A percentile compares a stretch with the other conserved stretches of the same genome.
phyloP scores from a whole-genome alignment of 2,888 invertebrate genomes.

The Drosophila nr. medialis region DNA sequence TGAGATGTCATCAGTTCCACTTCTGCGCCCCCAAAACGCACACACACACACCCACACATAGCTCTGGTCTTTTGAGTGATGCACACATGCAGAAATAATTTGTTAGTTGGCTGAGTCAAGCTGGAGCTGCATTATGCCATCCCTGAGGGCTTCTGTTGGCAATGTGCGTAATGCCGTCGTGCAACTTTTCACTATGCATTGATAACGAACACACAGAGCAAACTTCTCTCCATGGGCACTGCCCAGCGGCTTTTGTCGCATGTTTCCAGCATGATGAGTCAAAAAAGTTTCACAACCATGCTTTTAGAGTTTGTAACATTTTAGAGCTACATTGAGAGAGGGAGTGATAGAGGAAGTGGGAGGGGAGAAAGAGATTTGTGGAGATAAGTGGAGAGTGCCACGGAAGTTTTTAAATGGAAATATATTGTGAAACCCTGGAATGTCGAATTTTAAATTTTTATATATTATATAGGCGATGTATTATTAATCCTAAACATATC shows the following conservation, averaged over 20 bases:
- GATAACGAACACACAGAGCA: conserved; percentile 36
- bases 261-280: conserved; percentile 77
- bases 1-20: conserved; percentile 73
- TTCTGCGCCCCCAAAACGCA: conserved; percentile 53
- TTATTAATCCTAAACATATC: not conserved
- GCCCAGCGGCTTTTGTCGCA: conserved; percentile 72
- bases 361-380: not conserved
- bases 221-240: conserved; percentile 43
- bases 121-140: conserved; percentile 41
- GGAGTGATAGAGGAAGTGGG: conserved; percentile 1
- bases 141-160: conserved; percentile 58
- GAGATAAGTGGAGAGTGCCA: not conserved
- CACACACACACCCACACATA: not conserved
- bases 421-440: conserved; percentile 32
- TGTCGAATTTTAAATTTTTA: not conserved
- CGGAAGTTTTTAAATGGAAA: not conserved
- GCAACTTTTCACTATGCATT: conserved; percentile 56
- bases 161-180: conserved; percentile 66
- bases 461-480: not conserved
- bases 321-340: conserved; percentile 34
- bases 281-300: conserved; percentile 68
- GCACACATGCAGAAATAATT: conserved; percentile 79
- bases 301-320: conserved; percentile 52
- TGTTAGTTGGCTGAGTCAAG: conserved; percentile 68
- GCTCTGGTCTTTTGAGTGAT: conserved; percentile 73